phyloP scores from a whole-genome alignment of 2,888 invertebrate genomes.

The Augochlorella aurata region DNA sequence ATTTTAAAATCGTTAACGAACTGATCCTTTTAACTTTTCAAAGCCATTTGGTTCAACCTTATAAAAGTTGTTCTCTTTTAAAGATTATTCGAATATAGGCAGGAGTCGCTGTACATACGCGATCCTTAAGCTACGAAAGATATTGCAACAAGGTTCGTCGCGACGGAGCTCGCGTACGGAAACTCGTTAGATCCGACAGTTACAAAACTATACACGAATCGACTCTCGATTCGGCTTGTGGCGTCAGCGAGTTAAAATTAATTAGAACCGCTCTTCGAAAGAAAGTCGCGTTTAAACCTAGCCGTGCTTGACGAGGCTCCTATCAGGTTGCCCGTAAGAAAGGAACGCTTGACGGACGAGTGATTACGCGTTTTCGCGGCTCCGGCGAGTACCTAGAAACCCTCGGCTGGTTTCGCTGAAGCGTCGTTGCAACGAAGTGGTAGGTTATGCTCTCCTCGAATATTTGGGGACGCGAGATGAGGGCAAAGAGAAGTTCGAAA shows the following conservation, averaged over 20 bases:
- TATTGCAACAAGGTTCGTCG: not conserved
- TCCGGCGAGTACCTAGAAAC: constrained; percentile 11
- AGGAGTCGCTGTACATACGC: not conserved
- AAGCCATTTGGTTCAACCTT: too few relatives aligned
- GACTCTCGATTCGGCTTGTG: not conserved
- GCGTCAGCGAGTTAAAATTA: not conserved
- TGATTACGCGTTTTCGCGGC: constrained; percentile 15
- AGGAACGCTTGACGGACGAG: not conserved
- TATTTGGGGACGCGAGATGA: constrained; percentile 18
- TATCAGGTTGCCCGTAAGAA: not conserved
- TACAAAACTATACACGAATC: not conserved
- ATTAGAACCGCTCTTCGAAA: constrained; percentile 6
- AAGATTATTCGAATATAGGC: not conserved
- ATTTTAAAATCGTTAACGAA: too few relatives aligned
- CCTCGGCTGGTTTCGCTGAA: constrained; percentile 1
- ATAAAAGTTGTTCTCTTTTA: not conserved
- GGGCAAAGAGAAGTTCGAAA: constrained; percentile 34
- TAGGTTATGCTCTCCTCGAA: constrained; percentile 23
- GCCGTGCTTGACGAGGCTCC: not conserved
- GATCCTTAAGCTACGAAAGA: not conserved
- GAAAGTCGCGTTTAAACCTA: constrained; percentile 16
- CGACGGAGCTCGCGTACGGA: not conserved
- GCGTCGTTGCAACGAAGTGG: constrained; percentile 26
- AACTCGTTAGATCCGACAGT: not conserved
- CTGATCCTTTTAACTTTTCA: too few relatives aligned